phyloP scores from a whole-genome alignment of 2,888 invertebrate species.

The Drosophila meridiana region DNA sequence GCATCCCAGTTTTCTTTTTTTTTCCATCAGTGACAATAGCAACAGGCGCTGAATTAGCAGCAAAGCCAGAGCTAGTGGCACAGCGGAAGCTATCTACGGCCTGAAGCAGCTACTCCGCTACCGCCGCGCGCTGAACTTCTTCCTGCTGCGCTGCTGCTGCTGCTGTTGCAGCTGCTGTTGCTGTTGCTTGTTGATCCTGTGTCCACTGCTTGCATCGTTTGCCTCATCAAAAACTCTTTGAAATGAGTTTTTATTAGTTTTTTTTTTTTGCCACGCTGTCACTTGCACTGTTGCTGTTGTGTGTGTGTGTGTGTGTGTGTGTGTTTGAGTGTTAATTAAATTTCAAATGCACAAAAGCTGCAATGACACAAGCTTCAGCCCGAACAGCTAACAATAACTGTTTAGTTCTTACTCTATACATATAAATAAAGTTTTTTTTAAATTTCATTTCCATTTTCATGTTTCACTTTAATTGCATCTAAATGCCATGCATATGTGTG shows the following conservation, averaged over 20 bases:
- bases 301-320: slow-evolving; percentile 15
- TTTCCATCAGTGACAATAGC: slow-evolving; percentile 57
- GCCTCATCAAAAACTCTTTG: slow-evolving; percentile 73
- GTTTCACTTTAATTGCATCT: slow-evolving; percentile 66
- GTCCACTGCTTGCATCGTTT: slow-evolving; percentile 27
- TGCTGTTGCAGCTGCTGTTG: not conserved
- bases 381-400: slow-evolving; percentile 2
- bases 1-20: slow-evolving; percentile 15
- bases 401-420: slow-evolving; percentile 1
- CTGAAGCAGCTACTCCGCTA: not conserved
- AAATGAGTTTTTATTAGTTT: slow-evolving; percentile 78
- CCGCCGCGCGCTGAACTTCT: too few species aligned
- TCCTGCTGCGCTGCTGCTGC: not conserved
- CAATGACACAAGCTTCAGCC: slow-evolving; percentile 46
- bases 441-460: slow-evolving; percentile 34
- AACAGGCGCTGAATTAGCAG: slow-evolving; percentile 78
- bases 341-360: slow-evolving; percentile 73
- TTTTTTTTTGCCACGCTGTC: slow-evolving; percentile 44
- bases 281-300: slow-evolving; percentile 14
- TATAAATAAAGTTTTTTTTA: not conserved
- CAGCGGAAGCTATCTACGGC: slow-evolving; percentile 36
- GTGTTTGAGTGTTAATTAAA: slow-evolving; percentile 71
- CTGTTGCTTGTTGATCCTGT: slow-evolving; percentile 4
- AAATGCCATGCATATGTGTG: slow-evolving; percentile 59
- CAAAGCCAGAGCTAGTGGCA: slow-evolving; percentile 7